phyloP scores from a whole-genome alignment of 2,797 vertebrate species.

The Hozukius guyotensis region DNA sequence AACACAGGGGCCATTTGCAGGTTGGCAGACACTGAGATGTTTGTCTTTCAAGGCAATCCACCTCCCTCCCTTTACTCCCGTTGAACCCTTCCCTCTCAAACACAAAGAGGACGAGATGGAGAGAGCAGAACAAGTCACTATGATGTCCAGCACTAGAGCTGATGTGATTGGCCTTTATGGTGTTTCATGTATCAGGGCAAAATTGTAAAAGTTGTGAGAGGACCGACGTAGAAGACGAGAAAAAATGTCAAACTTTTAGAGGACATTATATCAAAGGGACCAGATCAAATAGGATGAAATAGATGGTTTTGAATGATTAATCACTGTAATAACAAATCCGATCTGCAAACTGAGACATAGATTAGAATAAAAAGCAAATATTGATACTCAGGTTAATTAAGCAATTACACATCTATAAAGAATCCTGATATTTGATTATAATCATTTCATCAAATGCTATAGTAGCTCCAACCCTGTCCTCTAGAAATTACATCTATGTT shows the following conservation, averaged over 20 bases:
- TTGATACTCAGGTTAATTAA: constrained; percentile 60
- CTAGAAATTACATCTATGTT: constrained; percentile 9
- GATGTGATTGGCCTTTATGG: constrained; percentile 15
- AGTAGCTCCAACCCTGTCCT: not conserved
- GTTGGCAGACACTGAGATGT: constrained; percentile 81
- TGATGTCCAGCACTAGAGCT: constrained; percentile 4
- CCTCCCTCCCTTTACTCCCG: constrained; percentile 51
- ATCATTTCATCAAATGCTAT: constrained; percentile 27
- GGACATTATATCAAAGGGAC: constrained; percentile 42
- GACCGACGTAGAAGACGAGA: not conserved
- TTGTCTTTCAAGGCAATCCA: constrained; percentile 76
- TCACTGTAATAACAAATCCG: constrained; percentile 50
- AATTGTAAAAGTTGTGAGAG: constrained; percentile 23
- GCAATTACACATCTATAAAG: constrained; percentile 47
- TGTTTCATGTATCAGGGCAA: constrained; percentile 37
- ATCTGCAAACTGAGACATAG: constrained; percentile 43
- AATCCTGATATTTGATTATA: constrained; percentile 59
- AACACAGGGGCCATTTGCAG: constrained; percentile 87
- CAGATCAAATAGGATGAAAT: constrained; percentile 48
- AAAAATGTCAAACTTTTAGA: constrained; percentile 27
- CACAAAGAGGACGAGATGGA: constrained; percentile 54
- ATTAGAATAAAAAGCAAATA: constrained; percentile 59
- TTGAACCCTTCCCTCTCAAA: constrained; percentile 54
- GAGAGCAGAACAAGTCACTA: constrained; percentile 35
- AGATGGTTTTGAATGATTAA: constrained; percentile 42